Evolutionary conservation across 2,113 vertebrate genomes (phyloP).

Genomic region (Sturnus vulgaris): DNA sequence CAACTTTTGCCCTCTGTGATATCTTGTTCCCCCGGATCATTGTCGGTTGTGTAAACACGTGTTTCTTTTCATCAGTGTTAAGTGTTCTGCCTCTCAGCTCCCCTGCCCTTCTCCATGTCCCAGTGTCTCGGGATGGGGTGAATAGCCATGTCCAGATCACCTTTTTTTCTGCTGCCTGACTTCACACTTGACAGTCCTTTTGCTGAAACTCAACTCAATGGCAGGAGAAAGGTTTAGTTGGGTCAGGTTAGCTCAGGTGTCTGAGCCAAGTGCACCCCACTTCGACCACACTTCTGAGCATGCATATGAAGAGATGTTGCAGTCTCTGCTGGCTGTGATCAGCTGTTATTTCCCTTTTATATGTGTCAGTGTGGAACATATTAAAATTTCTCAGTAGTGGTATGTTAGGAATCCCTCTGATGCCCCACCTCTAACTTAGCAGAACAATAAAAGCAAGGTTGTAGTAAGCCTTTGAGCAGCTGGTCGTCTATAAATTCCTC

Average conservation of each 20-base stretch:
- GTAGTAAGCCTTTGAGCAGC: constrained; percentile 84
- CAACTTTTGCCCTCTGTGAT: constrained; percentile 36
- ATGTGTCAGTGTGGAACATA: constrained; percentile 82
- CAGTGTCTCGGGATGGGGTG: not conserved
- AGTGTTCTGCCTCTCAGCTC: not conserved
- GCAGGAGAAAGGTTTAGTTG: not conserved
- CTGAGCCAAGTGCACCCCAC: not conserved
- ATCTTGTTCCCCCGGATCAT: constrained; percentile 29
- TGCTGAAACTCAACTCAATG: not conserved
- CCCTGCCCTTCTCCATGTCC: not conserved
- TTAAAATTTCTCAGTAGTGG: constrained; percentile 81
- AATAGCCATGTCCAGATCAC: not conserved
- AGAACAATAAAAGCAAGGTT: constrained; percentile 85
- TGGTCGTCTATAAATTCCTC: constrained; percentile 81
- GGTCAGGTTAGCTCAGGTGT: not conserved
- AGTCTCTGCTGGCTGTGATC: constrained; percentile 69
- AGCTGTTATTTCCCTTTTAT: constrained; percentile 87
- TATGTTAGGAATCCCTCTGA: constrained; percentile 84
- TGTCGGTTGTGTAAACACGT: constrained; percentile 28
- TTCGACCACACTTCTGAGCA: not conserved
- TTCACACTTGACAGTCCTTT: not conserved
- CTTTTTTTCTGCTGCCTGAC: not conserved
- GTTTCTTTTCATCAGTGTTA: constrained; percentile 42
- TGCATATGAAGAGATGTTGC: constrained; percentile 37
- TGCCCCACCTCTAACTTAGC: constrained; percentile 84